Conservation (phyloP, 2,888 invertebrate genomes). For the Tetrapedia diversipes region DNA sequence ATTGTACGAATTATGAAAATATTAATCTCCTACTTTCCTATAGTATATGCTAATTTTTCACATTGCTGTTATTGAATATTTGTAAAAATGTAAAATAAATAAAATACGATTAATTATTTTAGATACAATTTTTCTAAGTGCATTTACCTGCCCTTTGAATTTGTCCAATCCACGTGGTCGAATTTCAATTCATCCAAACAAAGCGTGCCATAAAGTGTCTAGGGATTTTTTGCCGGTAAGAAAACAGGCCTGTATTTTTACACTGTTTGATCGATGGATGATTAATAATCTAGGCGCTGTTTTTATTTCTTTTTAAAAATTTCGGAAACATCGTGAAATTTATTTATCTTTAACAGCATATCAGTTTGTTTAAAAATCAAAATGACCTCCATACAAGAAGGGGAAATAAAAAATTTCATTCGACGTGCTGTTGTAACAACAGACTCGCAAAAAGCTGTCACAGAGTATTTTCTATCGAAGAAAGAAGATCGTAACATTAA, state of each 20-base stretch:
- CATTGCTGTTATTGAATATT: constrained; percentile 37
- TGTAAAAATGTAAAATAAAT: constrained; percentile 68
- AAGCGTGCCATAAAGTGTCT: neutral
- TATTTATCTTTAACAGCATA: neutral
- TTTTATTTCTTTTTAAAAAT: constrained; percentile 21
- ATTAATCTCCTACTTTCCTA: constrained; percentile 44
- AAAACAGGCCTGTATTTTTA: constrained; percentile 49
- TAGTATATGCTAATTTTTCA: constrained; percentile 42
- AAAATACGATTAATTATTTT: constrained; percentile 61
- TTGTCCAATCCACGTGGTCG: neutral
- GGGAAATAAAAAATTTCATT: constrained; percentile 61
- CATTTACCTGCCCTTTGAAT: constrained; percentile 15
- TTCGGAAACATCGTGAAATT: neutral
- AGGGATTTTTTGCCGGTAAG: constrained; percentile 31
- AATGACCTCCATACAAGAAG: constrained; percentile 35
- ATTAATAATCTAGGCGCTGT: neutral
- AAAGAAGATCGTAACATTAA: constrained; percentile 84
- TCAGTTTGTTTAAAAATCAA: constrained; percentile 1
- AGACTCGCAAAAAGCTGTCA: constrained; percentile 83
- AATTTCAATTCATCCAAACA: neutral
- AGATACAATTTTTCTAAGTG: constrained; percentile 39
- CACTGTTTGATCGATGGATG: constrained; percentile 72
- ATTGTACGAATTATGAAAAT: constrained; percentile 31
- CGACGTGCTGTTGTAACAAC: constrained; percentile 62
- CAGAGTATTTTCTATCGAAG: constrained; percentile 85